Percentiles rank a stretch among this genome's conserved stretches.
phyloP scores from a whole-genome alignment of 2,113 vertebrate genomes.

The Hiodon tergisus region DNA sequence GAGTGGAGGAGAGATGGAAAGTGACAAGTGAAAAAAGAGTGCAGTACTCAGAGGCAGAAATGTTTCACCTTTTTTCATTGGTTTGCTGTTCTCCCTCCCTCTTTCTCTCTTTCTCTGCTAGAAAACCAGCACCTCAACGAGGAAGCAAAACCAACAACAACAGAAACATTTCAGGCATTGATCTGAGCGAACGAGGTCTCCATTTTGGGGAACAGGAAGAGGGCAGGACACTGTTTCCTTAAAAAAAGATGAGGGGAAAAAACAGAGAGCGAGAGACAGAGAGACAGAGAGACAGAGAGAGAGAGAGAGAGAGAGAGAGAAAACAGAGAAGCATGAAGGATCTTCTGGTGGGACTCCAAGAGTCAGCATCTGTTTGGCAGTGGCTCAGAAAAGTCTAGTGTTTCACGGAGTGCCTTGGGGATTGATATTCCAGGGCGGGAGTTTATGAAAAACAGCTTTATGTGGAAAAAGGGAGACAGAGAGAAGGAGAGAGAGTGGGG shows the following conservation, averaged over 20 bases:
- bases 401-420: slow-evolving; percentile 59
- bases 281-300: not conserved
- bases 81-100: too few relatives aligned
- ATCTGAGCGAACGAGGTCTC: slow-evolving; percentile 13
- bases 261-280: not conserved
- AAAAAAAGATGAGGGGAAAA: not conserved
- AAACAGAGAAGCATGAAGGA: slow-evolving; percentile 31
- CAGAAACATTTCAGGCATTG: slow-evolving; percentile 17
- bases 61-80: not conserved
- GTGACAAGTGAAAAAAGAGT: not conserved
- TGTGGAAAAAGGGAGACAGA: slow-evolving; percentile 29
- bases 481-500: slow-evolving; percentile 18
- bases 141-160: not conserved
- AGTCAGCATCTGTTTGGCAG: slow-evolving; percentile 67
- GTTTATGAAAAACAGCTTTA: slow-evolving; percentile 63
- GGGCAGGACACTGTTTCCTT: too few relatives aligned
- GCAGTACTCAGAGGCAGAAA: not conserved
- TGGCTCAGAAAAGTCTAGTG: slow-evolving; percentile 57
- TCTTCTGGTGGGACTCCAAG: slow-evolving; percentile 39
- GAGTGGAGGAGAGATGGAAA: not conserved
- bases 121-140: not conserved
- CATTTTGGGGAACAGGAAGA: not conserved
- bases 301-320: not conserved
- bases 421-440: slow-evolving; percentile 49
- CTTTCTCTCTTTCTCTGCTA: not conserved